Base-by-base conservation (phyloP, 2,888 invertebrate species). In the Lacanobia oleracea region DNA sequence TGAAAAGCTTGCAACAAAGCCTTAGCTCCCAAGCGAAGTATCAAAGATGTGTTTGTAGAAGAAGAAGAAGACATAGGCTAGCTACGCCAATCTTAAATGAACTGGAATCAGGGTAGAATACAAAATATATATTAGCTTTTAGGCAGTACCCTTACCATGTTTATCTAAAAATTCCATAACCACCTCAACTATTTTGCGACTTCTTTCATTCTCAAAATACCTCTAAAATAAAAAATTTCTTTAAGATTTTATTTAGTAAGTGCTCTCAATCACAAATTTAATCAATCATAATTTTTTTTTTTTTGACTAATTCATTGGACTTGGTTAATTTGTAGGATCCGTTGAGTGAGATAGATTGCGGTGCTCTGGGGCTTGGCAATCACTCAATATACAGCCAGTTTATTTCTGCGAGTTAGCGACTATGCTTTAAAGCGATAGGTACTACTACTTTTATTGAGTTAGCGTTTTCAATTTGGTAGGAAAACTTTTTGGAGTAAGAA, bases 341-440 rank as follows among this genome's bases (percentile, higher is more conserved):
- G 23, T 40, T 40, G 59, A 66, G 37, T 45, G 57, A 37, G 50
- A 66, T 51, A 51, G 27, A 66, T 66, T 43, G n/a, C 37, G 45
- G 50, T 37, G n/a, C 45, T 37, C 16, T 16, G 12, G 1, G 12
- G 45, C 66, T 73, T 60, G 51, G 51, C 54, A 67, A 75, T 61
- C 45, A 56, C 60, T 60, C 48, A 75, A 74, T 60, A 57, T 27
- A 73, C 18, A 72, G 45, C 53, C 45, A n/a, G 16, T 23, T 23
- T 71, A 45, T 53, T 61, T 61, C 45, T 53, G 37, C 0, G 21
- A 71, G 33, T 59, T 60, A 23, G 40, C 8, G 45, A 40, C 8
- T 51, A 21, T 70, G 33, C 59, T 37, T n/a, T 10, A 10, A 57
- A 68, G 27, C 72, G 45, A 61, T 61, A 40, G n/a, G 53, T 54